Conservation (phyloP, 2,113 vertebrate genomes). For the Sander lucioperca region DNA sequence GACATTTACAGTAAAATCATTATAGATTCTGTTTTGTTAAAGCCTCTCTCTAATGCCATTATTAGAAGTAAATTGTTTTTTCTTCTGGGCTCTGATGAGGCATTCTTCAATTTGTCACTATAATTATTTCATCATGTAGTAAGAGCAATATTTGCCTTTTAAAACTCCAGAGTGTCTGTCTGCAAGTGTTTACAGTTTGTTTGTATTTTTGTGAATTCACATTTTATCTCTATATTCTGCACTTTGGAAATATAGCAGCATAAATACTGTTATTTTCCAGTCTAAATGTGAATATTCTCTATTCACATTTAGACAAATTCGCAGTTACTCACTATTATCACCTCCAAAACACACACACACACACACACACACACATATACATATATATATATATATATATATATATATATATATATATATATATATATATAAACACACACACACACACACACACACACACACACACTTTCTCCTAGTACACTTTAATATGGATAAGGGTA, state of each 20-base stretch:
- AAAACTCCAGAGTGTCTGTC: neutral
- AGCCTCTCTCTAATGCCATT: slow-evolving; percentile 10
- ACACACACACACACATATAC: slow-evolving; percentile 1
- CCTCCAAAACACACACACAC: neutral
- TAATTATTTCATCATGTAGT: slow-evolving; percentile 15
- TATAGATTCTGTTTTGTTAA: slow-evolving; percentile 7
- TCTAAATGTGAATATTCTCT: slow-evolving; percentile 12
- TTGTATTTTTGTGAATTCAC: slow-evolving; percentile 15
- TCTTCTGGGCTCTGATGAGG: slow-evolving; percentile 1
- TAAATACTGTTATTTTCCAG: slow-evolving; percentile 5
- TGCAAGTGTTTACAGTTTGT: neutral
- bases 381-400: no score
- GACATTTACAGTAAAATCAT: slow-evolving; percentile 3
- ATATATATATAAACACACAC: no score
- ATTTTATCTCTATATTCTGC: slow-evolving; percentile 24
- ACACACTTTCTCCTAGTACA: neutral
- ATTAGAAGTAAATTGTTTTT: slow-evolving; percentile 30
- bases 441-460: slow-evolving; percentile 17
- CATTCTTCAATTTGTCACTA: slow-evolving; percentile 11
- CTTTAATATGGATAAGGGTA: slow-evolving; percentile 74
- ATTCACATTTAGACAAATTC: no score
- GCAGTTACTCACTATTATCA: slow-evolving; percentile 30
- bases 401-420: no score
- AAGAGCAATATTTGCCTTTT: neutral
- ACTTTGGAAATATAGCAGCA: slow-evolving; percentile 9